These are phyloP conservation scores for Belgica antarctica DNA, from an alignment of 2,888 invertebrate species.

Conservation along the genomic window DNA sequence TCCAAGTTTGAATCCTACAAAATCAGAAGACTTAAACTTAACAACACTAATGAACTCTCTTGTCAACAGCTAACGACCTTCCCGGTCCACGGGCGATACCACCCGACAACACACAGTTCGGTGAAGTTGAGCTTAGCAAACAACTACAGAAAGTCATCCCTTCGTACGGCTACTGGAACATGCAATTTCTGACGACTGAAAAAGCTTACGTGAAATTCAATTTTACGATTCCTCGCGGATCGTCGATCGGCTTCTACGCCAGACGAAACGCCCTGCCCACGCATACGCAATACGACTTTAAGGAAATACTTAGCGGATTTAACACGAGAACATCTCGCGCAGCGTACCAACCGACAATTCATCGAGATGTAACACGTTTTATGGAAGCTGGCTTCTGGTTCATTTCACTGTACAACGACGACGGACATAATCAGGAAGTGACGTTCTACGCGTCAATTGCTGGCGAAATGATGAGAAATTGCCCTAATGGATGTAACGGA, in stretches of 20 bases:
- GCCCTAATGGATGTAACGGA: constrained; percentile 93
- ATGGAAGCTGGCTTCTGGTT: constrained; percentile 98
- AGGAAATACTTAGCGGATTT: constrained; percentile 88
- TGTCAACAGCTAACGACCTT: constrained; percentile 72
- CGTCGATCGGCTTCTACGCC: constrained; percentile 92
- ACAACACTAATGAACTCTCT: neutral
- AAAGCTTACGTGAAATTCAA: constrained; percentile 93
- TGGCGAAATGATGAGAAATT: constrained; percentile 91
- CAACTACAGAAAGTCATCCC: constrained; percentile 84
- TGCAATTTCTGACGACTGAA: constrained; percentile 94
- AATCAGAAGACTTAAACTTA: too few species aligned
- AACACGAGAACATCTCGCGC: constrained; percentile 80
- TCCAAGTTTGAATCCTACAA: too few species aligned
- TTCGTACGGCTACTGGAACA: constrained; percentile 95
- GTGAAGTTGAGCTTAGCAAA: constrained; percentile 84
- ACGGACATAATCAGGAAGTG: constrained; percentile 84
- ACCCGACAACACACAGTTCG: constrained; percentile 88
- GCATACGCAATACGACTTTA: constrained; percentile 93
- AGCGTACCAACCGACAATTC: constrained; percentile 82
- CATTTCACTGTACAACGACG: constrained; percentile 92
- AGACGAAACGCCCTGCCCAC: constrained; percentile 91
- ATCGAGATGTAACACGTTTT: constrained; percentile 89
- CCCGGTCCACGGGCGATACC: constrained; percentile 88
- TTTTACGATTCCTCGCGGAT: constrained; percentile 86
- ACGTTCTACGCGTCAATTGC: constrained; percentile 80